phyloP scores from a whole-genome alignment of 92 coral and sea anemone species.

The Diadumene lineata region DNA sequence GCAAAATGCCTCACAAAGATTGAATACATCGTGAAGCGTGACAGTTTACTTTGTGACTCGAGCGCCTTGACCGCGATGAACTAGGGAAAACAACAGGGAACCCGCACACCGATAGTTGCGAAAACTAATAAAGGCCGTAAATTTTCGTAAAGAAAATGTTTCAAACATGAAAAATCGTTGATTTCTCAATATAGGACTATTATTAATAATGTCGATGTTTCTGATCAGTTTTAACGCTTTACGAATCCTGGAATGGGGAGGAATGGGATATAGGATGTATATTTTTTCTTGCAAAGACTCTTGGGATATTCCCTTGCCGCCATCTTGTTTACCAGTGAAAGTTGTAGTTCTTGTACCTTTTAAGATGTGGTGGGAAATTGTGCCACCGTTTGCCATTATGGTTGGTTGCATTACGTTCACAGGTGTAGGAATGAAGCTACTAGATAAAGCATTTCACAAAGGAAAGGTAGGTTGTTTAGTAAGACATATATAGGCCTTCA shows the following conservation, averaged over 20 bases:
- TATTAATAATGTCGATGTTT: too few species aligned
- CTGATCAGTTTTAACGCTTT: too few species aligned
- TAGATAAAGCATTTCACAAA: conserved; percentile 80
- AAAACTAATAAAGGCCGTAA: neutral
- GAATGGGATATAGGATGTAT: neutral
- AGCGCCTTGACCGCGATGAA: neutral
- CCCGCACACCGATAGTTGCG: neutral
- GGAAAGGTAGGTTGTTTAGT: conserved; percentile 74
- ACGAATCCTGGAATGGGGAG: neutral
- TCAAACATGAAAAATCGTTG: too few species aligned
- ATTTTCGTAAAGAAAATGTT: too few species aligned
- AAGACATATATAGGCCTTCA: neutral
- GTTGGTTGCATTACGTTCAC: conserved; percentile 84
- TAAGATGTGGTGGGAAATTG: conserved; percentile 96
- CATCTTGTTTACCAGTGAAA: conserved; percentile 39
- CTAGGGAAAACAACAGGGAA: neutral
- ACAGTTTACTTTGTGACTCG: neutral
- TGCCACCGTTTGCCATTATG: conserved; percentile 92
- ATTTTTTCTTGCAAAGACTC: conserved; percentile 3
- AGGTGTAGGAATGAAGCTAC: conserved; percentile 79
- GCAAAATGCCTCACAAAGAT: conserved; percentile 13
- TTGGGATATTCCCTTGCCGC: conserved; percentile 39
- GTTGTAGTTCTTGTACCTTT: neutral
- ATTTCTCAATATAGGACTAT: too few species aligned
- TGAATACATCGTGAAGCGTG: neutral